Evolutionary conservation across 2,797 vertebrate genomes (phyloP), one percentile per base, ranked within the genome.

Genomic region (Sebastes hubbsi): DNA sequence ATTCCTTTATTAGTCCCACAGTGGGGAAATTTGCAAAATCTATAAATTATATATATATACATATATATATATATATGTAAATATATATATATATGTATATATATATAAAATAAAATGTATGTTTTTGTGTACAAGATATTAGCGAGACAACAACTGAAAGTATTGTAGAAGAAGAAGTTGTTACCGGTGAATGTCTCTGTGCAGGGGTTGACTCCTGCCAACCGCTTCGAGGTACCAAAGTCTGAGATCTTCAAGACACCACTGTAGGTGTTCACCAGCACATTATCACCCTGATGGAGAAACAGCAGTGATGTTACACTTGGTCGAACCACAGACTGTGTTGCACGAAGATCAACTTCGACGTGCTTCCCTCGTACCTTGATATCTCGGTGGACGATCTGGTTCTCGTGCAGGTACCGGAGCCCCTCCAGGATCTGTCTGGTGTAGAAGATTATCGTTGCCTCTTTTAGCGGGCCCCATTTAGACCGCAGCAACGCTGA

Each of bases 171-270:
- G 13, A 62, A 52, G 1, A 52, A 56, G 20, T 7, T 34, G 36
- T 86, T 97, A 99, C 98, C 98, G 71, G 98, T 99, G 91, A 99
- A 99, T 4, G 99, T 99, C 92, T 99, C 99, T 6, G 99, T 99
- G 79, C 97, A 99, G 16, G 99, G 98, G 90, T 99, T 99, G 89
- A 99, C 98, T 89, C 99, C 98, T 36, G 98, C 98, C 81, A 99
- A 92, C 11, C 98, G 97, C 91, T 99, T 99, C 1, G 98, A 99
- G 30, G 99, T 99, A 14, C 99, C 99, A 69, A 99, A 99, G 92
- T 99, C 99, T 0, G 99, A 99, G 93, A 99, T 99, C 95, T 99
- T 99, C 91, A 99, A 87, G 63, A 99, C 97, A 3, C 99, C 99
- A 27, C 99, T 99, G 86, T 99, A 99, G 1, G 99, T 99, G 89